A percentile compares a stretch with the other conserved stretches of the same genome.
Evolutionary conservation across 64 coral and sea anemone genomes (phyloP).

Genomic region (Porites lutea): DNA sequence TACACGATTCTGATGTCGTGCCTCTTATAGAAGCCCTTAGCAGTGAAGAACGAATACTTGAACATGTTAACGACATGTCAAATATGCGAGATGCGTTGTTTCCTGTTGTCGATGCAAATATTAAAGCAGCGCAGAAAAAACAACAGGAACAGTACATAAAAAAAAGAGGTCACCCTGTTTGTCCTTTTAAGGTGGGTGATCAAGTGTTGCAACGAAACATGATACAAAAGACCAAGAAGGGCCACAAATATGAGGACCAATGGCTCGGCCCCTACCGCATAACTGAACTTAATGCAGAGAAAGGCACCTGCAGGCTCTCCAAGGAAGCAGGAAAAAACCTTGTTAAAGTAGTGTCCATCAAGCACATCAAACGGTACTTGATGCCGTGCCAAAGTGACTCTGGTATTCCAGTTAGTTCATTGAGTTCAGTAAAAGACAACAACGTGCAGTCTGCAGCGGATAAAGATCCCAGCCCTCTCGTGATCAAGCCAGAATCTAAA

Average conservation of each 20-base stretch:
- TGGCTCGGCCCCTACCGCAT: conserved; percentile 15
- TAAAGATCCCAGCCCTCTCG: too few species aligned
- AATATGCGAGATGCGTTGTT: background rate
- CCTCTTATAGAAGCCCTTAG: background rate
- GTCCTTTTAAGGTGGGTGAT: conserved; percentile 28
- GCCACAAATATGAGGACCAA: conserved; percentile 42
- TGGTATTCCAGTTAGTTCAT: too few species aligned
- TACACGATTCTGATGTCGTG: background rate
- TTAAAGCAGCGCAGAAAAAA: conserved; percentile 25
- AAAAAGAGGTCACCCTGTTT: conserved; percentile 16
- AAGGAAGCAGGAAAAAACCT: background rate
- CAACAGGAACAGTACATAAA: conserved; percentile 17
- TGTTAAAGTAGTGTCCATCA: background rate
- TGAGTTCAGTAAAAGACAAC: too few species aligned
- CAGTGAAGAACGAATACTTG: background rate
- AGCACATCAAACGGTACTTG: background rate
- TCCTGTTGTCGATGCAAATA: conserved; percentile 2
- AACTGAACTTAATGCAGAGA: background rate
- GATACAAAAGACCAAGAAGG: conserved; percentile 32
- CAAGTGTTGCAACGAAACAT: conserved; percentile 16
- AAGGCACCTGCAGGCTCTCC: background rate
- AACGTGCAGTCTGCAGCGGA: too few species aligned
- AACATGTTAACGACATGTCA: background rate
- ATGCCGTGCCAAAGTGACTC: too few species aligned
- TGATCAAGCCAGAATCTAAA: too few species aligned